These are phyloP conservation scores for Sinosuthora webbiana DNA, from an alignment of 2,113 vertebrate genomes.

Conservation along the genomic window DNA sequence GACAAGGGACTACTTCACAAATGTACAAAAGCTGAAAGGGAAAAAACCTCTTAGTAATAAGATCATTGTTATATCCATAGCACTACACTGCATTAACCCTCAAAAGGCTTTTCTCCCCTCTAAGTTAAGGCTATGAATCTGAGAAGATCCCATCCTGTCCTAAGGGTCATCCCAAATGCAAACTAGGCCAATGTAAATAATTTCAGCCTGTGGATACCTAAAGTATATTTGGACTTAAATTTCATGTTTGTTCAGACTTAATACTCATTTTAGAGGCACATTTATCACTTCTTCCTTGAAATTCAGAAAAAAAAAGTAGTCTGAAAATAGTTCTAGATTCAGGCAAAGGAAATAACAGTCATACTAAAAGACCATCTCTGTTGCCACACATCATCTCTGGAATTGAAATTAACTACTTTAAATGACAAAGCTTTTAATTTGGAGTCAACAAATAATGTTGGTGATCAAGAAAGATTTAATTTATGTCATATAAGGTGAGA, in stretches of 20 bases:
- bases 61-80: not conserved
- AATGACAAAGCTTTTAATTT: not conserved
- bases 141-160: not conserved
- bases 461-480: not conserved
- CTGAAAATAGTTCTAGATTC: not conserved
- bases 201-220: not conserved
- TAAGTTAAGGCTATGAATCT: not conserved
- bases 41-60: not conserved
- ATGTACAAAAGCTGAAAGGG: not conserved
- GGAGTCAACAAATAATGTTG: not conserved
- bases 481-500: not conserved
- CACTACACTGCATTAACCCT: not conserved
- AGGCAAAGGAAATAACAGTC: not conserved
- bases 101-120: not conserved
- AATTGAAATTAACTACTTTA: not conserved
- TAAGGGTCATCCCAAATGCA: not conserved
- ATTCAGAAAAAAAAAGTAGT: not conserved
- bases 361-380: not conserved
- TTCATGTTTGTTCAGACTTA: not conserved
- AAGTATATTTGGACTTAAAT: not conserved
- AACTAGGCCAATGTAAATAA: not conserved
- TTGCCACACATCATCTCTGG: not conserved
- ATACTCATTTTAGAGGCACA: not conserved
- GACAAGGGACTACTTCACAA: not conserved
- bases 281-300: not conserved